phyloP scores from a whole-genome alignment of 2,888 invertebrate species.

The Mythimna pallens region DNA sequence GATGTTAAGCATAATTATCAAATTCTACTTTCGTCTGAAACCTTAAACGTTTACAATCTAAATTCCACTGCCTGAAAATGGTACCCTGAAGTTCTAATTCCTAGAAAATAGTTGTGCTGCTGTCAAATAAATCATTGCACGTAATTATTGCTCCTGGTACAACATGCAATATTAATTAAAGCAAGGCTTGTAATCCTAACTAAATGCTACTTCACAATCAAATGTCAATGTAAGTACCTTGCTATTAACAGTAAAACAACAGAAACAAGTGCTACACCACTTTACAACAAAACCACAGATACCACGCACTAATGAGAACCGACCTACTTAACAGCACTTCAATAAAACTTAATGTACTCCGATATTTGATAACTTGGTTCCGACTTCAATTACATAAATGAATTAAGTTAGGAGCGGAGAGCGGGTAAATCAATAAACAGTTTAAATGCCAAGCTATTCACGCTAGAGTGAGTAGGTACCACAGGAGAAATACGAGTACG shows the following conservation, averaged over 20 bases:
- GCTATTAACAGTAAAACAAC: conserved; percentile 10
- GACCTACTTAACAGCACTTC: conserved; percentile 60
- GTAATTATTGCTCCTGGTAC: not conserved
- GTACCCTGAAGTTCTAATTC: not conserved
- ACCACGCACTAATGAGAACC: conserved; percentile 58
- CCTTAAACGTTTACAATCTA: no score
- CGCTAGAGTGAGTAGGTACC: not conserved
- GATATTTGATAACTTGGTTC: conserved; percentile 70
- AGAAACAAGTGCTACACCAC: conserved; percentile 26
- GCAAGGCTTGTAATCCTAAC: not conserved
- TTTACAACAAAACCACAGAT: conserved; percentile 27
- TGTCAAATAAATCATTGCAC: not conserved
- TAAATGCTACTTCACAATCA: conserved; percentile 19
- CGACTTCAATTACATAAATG: conserved; percentile 63
- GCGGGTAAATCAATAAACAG: conserved; percentile 25
- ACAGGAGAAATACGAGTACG: no score
- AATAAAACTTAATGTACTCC: conserved; percentile 65
- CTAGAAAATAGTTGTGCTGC: not conserved
- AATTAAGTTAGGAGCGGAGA: conserved; percentile 33
- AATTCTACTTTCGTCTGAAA: no score
- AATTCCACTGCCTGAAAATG: not conserved
- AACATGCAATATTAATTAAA: conserved; percentile 6
- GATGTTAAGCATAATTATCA: no score
- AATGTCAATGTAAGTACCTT: conserved; percentile 14
- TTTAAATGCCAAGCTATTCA: not conserved